Evolutionary conservation across 1,140 invertebrate species (phyloP).

Genomic region (Littorina saxatilis): DNA sequence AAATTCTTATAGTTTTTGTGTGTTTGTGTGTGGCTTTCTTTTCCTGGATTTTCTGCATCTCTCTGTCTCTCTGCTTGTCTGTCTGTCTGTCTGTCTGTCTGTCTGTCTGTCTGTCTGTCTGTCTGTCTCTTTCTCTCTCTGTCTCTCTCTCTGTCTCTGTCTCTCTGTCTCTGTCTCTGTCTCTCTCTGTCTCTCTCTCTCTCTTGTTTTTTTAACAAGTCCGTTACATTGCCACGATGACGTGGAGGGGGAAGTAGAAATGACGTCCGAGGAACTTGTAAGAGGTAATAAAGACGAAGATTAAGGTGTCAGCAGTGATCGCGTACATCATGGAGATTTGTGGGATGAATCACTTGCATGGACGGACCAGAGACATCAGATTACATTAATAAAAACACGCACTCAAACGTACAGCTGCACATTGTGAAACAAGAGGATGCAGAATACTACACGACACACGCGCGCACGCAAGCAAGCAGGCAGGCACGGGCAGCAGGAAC

Average conservation of each 20-base stretch:
- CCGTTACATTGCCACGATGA: too few relatives aligned
- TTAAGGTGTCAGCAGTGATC: too few relatives aligned
- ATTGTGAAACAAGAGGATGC: not conserved
- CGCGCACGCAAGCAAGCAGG: not conserved
- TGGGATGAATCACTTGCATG: too few relatives aligned
- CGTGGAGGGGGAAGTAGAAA: too few relatives aligned
- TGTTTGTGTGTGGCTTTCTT: not conserved
- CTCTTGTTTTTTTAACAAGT: too few relatives aligned
- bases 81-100: not conserved
- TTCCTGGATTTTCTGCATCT: not conserved
- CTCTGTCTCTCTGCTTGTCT: not conserved
- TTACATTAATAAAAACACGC: conserved; percentile 10
- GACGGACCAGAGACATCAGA: too few relatives aligned
- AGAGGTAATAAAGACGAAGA: too few relatives aligned
- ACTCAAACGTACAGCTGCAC: not conserved
- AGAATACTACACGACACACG: not conserved
- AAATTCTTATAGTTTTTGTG: too few relatives aligned
- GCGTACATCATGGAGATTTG: too few relatives aligned
- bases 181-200: too few relatives aligned
- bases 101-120: not conserved
- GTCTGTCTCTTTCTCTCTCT: not conserved
- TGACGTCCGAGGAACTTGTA: too few relatives aligned
- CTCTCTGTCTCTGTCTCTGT: not conserved
- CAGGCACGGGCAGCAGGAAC: not conserved
- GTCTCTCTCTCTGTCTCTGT: not conserved